A percentile compares a stretch with the other conserved stretches of the same genome.
These are phyloP conservation scores for Saguinus midas DNA, from an alignment of 2,113 vertebrate species.

Conservation along the genomic window DNA sequence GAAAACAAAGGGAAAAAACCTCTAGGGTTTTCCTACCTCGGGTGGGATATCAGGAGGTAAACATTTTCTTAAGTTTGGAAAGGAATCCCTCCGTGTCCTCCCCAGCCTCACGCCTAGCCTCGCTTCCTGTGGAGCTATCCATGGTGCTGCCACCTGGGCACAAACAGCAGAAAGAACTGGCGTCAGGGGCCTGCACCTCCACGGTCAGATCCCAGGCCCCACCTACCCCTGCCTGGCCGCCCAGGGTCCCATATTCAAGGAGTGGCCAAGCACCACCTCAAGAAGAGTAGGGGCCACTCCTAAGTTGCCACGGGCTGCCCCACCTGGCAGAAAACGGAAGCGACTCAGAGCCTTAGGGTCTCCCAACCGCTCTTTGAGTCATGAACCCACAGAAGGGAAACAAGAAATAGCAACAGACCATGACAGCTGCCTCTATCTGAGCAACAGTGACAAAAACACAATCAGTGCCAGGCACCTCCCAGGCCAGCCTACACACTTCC, in stretches of 20 bases:
- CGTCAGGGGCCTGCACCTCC: constrained; percentile 73
- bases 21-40: constrained; percentile 87
- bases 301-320: neutral
- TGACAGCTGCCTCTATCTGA: neutral
- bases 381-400: neutral
- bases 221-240: neutral
- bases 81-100: constrained; percentile 91
- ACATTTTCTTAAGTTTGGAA: constrained; percentile 95
- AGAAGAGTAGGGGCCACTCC: neutral
- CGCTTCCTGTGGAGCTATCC: constrained; percentile 85
- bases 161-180: constrained; percentile 85
- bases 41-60: constrained; percentile 90
- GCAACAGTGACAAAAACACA: neutral
- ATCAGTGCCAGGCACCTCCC: neutral
- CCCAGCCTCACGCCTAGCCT: constrained; percentile 88
- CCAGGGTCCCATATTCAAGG: neutral
- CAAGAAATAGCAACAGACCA: neutral
- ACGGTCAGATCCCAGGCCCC: neutral
- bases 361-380: neutral
- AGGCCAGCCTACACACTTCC: neutral
- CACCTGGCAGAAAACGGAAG: neutral
- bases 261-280: neutral
- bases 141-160: constrained; percentile 92
- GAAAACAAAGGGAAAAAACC: constrained; percentile 55
- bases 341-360: neutral